phyloP scores from a whole-genome alignment of 2,888 invertebrate genomes.

The Keiferia lycopersicella region DNA sequence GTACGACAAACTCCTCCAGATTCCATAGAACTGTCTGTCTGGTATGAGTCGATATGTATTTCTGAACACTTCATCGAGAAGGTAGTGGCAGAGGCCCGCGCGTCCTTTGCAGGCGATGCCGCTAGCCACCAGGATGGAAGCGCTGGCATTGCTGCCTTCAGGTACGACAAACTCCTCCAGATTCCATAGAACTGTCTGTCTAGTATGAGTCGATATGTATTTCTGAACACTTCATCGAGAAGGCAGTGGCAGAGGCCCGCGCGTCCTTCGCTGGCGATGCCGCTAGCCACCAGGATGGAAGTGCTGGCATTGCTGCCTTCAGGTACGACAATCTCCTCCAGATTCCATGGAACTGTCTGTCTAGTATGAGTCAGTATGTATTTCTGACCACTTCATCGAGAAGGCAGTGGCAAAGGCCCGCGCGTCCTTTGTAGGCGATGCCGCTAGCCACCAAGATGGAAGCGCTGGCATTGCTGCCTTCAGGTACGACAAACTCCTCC shows the following conservation, averaged over 20 bases:
- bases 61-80: constrained; percentile 97
- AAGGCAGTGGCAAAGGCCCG: constrained; percentile 96
- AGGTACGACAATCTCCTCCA: constrained; percentile 57
- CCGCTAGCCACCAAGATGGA: constrained; percentile 83
- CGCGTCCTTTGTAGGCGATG: constrained; percentile 88
- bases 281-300: constrained; percentile 83
- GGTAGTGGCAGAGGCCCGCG: constrained; percentile 94
- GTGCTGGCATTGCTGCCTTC: constrained; percentile 87
- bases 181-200: too few relatives aligned
- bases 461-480: constrained; percentile 88
- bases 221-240: constrained; percentile 96
- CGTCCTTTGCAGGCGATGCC: constrained; percentile 88
- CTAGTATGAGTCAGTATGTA: constrained; percentile 94
- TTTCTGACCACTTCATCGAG: constrained; percentile 96
- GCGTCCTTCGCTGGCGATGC: constrained; percentile 89
- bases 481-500: constrained; percentile 59
- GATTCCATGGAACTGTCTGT: too few relatives aligned
- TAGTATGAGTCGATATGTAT: constrained; percentile 95
- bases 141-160: constrained; percentile 87
- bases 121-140: constrained; percentile 84
- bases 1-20: constrained; percentile 45
- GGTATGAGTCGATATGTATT: constrained; percentile 94
- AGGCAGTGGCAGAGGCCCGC: constrained; percentile 95
- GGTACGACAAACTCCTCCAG: constrained; percentile 53
- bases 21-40: too few relatives aligned